phyloP scores from a whole-genome alignment of 2,797 vertebrate genomes.

The Rhynchotus rufescens region DNA sequence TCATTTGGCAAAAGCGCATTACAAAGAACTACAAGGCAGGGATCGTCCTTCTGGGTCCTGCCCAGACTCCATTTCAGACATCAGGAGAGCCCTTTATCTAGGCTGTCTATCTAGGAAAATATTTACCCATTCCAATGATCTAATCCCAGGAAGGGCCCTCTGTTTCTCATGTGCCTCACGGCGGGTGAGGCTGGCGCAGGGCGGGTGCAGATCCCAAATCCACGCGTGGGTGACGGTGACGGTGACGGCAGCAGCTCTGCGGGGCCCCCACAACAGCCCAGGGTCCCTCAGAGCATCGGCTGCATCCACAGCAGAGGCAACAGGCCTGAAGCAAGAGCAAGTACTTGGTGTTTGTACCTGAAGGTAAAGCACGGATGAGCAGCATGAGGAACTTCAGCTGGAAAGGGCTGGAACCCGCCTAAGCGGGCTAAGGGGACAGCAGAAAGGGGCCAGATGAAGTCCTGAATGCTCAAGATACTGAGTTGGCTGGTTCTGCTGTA shows the following conservation, averaged over 20 bases:
- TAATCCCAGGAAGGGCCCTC: constrained; percentile 54
- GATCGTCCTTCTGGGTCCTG: background rate
- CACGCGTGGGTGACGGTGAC: background rate
- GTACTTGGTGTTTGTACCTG: background rate
- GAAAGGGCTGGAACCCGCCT: background rate
- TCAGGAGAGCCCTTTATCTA: constrained; percentile 49
- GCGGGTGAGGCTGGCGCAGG: background rate
- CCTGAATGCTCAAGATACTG: background rate
- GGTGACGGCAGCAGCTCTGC: background rate
- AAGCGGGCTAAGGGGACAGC: background rate
- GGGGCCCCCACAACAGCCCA: background rate
- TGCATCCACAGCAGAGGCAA: fast-evolving
- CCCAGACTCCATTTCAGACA: constrained; percentile 35
- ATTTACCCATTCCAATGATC: constrained; percentile 58
- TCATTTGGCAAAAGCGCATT: background rate
- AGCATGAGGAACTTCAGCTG: background rate
- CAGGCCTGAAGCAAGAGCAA: fast-evolving
- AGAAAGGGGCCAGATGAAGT: background rate
- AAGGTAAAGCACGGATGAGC: background rate
- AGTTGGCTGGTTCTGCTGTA: background rate
- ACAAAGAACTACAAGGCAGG: background rate
- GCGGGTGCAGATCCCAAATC: too few relatives aligned
- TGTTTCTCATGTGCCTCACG: constrained; percentile 34
- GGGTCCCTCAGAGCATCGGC: background rate
- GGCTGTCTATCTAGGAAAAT: constrained; percentile 63